Percentiles rank a stretch among this genome's conserved stretches.
Conservation (phyloP, 1,140 invertebrate species). For the Halyomorpha halys region DNA sequence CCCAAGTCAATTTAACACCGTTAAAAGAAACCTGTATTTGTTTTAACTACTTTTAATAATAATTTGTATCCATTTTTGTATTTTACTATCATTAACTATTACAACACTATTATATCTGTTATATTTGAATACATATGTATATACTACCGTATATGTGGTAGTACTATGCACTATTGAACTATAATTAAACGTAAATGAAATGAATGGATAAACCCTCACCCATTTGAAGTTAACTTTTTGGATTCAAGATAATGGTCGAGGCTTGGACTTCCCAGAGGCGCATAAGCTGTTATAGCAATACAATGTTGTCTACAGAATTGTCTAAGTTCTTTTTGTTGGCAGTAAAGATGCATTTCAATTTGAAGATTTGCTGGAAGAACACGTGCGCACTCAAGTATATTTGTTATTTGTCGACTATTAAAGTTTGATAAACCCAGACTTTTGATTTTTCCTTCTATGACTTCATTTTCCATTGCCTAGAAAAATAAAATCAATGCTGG, state of each 20-base stretch:
- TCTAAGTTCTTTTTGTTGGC: conserved; percentile 65
- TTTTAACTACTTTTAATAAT: too few relatives aligned
- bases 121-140: too few relatives aligned
- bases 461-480: conserved; percentile 26
- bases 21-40: too few relatives aligned
- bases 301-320: conserved; percentile 59
- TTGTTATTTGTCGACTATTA: conserved; percentile 33
- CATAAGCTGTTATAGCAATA: conserved; percentile 71
- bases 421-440: conserved; percentile 38
- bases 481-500: background rate
- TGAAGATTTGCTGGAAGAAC: conserved; percentile 40
- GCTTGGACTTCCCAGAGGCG: conserved; percentile 60
- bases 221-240: background rate
- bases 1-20: too few relatives aligned
- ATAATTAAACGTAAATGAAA: too few relatives aligned
- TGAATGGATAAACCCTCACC: too few relatives aligned
- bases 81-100: too few relatives aligned
- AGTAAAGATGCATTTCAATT: conserved; percentile 71
- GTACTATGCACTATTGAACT: too few relatives aligned
- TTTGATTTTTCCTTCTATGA: conserved; percentile 30
- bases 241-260: background rate
- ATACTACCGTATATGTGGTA: too few relatives aligned
- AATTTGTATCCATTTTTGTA: too few relatives aligned
- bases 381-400: conserved; percentile 30
- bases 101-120: too few relatives aligned